phyloP scores from a whole-genome alignment of 1,140 invertebrate genomes.

The Hydropsyche tenuis region DNA sequence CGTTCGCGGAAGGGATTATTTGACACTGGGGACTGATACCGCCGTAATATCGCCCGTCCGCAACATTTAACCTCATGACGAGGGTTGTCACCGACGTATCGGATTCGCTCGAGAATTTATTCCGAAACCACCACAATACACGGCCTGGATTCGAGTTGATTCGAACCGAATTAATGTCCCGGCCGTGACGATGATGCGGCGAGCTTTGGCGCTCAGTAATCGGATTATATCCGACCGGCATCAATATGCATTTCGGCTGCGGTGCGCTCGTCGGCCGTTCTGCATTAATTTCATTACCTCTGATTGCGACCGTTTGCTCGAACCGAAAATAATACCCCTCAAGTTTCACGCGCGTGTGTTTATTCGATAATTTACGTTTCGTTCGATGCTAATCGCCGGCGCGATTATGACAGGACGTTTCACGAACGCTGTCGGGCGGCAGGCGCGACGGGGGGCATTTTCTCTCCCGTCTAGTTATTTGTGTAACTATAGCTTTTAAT shows the following conservation, averaged over 20 bases:
- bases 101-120: background rate
- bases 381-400: background rate
- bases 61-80: constrained; percentile 12
- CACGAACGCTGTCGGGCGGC: background rate
- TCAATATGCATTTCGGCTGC: constrained; percentile 43
- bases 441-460: background rate
- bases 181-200: constrained; percentile 12
- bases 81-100: background rate
- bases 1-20: constrained; percentile 24
- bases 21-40: constrained; percentile 11
- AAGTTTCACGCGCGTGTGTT: background rate
- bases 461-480: constrained; percentile 3
- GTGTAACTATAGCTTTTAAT: constrained; percentile 44
- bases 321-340: background rate
- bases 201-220: constrained; percentile 40
- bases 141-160: too few relatives aligned
- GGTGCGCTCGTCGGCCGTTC: constrained; percentile 26
- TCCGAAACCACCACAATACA: too few relatives aligned
- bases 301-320: background rate
- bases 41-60: constrained; percentile 15
- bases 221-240: constrained; percentile 42
- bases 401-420: constrained; percentile 17
- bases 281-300: constrained; percentile 16
- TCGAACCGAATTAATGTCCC: background rate
- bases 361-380: constrained; percentile 7